Conservation (phyloP, 1,140 invertebrate genomes). For the Euschistus heros region DNA sequence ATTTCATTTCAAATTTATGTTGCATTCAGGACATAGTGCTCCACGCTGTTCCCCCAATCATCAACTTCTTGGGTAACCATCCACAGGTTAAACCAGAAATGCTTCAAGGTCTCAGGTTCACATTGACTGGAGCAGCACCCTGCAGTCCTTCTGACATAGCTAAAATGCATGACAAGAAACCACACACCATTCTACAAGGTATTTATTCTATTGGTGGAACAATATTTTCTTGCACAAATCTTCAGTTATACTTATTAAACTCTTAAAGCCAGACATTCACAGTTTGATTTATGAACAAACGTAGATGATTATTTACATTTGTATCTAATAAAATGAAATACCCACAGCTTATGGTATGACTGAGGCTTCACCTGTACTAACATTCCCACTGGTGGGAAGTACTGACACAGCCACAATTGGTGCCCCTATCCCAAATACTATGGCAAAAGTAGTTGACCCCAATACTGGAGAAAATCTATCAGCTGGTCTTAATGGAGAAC, state of each 20-base stretch:
- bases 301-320: too few species aligned
- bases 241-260: too few species aligned
- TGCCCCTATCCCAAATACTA: constrained; percentile 50
- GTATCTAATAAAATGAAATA: too few species aligned
- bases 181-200: constrained; percentile 4
- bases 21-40: constrained; percentile 31
- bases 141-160: constrained; percentile 36
- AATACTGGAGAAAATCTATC: constrained; percentile 41
- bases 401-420: constrained; percentile 55
- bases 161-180: constrained; percentile 1
- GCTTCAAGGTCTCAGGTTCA: constrained; percentile 42
- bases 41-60: constrained; percentile 56
- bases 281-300: too few species aligned
- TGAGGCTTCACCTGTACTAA: constrained; percentile 48
- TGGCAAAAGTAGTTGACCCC: constrained; percentile 50
- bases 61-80: constrained; percentile 52
- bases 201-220: neutral
- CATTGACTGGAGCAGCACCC: constrained; percentile 53
- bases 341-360: constrained; percentile 54
- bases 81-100: constrained; percentile 48
- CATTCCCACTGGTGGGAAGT: constrained; percentile 39
- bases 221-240: too few species aligned
- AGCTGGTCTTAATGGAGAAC: constrained; percentile 50
- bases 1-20: neutral
- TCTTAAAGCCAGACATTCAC: too few species aligned